These are phyloP conservation scores for Conomelus anceps DNA, from an alignment of 2,888 invertebrate genomes.

Conservation along the genomic window DNA sequence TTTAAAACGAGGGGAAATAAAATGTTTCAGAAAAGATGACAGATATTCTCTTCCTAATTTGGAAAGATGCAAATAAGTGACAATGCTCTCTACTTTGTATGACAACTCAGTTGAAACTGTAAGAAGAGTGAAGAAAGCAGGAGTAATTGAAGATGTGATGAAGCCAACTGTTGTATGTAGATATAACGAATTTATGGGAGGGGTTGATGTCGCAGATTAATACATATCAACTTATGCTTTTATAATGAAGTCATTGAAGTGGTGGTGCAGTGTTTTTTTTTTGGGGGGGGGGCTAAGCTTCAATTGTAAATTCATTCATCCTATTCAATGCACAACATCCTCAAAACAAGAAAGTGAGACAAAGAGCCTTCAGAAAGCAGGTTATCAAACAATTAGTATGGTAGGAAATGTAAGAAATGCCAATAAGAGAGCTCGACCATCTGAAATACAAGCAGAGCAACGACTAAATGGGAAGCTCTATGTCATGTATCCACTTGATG, in stretches of 20 bases:
- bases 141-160: neutral
- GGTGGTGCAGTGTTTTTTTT: constrained; percentile 5
- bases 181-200: constrained; percentile 1
- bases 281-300: constrained; percentile 3
- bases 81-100: constrained; percentile 3
- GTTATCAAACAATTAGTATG: constrained; percentile 3
- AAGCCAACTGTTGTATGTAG: neutral
- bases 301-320: constrained; percentile 1
- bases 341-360: constrained; percentile 9
- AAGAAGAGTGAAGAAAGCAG: neutral
- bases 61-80: constrained; percentile 11
- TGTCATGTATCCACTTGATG: neutral
- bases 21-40: constrained; percentile 11
- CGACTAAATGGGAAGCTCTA: neutral
- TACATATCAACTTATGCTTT: neutral
- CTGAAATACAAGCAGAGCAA: constrained; percentile 1
- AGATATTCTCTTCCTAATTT: constrained; percentile 9
- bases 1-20: constrained; percentile 15
- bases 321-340: neutral
- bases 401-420: constrained; percentile 1
- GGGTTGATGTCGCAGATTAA: constrained; percentile 1
- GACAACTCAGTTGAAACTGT: neutral
- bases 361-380: neutral
- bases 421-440: neutral
- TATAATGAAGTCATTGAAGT: neutral